phyloP scores from a whole-genome alignment of 2,113 vertebrate species.

The Clarias batrachus region DNA sequence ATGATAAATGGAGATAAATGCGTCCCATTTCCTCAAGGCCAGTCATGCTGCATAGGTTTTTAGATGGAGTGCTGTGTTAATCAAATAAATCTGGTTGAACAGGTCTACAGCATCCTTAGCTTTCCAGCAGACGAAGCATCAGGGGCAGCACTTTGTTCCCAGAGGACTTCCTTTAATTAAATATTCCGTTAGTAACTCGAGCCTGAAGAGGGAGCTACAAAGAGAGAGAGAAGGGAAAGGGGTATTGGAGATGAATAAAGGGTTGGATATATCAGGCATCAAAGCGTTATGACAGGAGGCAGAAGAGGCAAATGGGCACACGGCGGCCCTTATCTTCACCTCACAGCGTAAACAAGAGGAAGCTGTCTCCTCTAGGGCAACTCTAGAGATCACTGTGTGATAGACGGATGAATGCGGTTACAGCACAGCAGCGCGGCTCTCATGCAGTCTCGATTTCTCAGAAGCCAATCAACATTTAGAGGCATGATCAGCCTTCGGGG shows the following conservation, averaged over 20 bases:
- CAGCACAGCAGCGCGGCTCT: neutral
- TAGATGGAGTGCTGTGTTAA: neutral
- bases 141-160: neutral
- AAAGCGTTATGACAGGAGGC: slow-evolving; percentile 9
- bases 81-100: neutral
- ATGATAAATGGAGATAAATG: neutral
- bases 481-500: neutral
- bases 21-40: neutral
- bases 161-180: slow-evolving; percentile 8
- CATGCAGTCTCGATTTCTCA: neutral
- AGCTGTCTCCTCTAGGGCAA: neutral
- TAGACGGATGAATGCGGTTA: neutral
- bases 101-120: neutral
- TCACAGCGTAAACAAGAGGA: slow-evolving; percentile 10
- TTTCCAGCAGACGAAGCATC: neutral
- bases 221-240: neutral
- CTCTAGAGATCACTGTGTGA: slow-evolving; percentile 15
- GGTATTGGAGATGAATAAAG: neutral
- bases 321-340: neutral
- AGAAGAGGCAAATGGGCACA: neutral
- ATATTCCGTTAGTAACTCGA: neutral
- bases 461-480: neutral
- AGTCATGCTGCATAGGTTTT: neutral
- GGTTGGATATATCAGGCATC: neutral
- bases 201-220: slow-evolving; percentile 5